These are phyloP conservation scores for Strix aluco DNA, from an alignment of 2,113 vertebrate species.

Conservation along the genomic window DNA sequence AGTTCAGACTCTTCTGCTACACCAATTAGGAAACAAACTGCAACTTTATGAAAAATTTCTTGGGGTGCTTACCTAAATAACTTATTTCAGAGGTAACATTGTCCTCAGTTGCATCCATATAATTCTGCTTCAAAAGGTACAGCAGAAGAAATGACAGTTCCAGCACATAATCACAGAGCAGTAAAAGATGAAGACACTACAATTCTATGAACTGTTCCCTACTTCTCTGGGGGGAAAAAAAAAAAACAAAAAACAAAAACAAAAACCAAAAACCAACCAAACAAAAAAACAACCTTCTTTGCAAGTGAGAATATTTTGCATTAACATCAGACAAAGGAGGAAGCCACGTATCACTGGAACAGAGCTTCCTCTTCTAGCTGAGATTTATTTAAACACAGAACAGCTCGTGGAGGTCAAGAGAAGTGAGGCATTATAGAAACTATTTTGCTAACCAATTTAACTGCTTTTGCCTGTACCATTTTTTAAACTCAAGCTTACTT, in stretches of 20 bases:
- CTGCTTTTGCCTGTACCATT: neutral
- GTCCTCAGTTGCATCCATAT: neutral
- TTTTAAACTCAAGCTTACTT: neutral
- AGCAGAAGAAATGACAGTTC: neutral
- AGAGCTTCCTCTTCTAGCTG: neutral
- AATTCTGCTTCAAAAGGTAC: neutral
- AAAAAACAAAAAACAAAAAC: neutral
- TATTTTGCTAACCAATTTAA: neutral
- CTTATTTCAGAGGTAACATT: neutral
- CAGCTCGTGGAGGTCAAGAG: neutral
- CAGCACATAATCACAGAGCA: neutral
- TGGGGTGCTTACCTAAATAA: neutral
- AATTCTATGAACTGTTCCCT: neutral
- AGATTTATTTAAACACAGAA: neutral
- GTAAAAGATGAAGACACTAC: neutral
- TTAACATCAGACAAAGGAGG: constrained; percentile 12
- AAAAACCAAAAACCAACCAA: too few relatives aligned
- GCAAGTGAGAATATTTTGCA: constrained; percentile 5
- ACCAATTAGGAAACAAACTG: neutral
- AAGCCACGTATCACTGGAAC: neutral
- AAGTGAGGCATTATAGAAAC: neutral
- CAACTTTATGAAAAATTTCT: neutral
- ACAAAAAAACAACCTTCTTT: neutral
- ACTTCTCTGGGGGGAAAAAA: neutral
- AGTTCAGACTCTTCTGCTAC: neutral